Percentiles rank a stretch among this genome's conserved stretches.
Evolutionary conservation across 92 coral and sea anemone genomes (phyloP).

Genomic region (Parazoanthus darwini): DNA sequence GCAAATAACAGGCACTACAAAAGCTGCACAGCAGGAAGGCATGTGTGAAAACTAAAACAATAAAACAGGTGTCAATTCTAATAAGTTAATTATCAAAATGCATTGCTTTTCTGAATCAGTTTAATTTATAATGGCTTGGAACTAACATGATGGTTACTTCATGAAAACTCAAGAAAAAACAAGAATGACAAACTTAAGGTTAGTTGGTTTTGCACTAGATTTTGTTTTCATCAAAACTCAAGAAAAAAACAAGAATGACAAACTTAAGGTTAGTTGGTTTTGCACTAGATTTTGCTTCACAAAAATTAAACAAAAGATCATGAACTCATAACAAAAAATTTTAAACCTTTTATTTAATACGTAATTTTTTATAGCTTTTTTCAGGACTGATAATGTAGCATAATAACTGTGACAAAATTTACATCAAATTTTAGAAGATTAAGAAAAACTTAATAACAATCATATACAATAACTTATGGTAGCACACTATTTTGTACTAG

Average conservation of each 20-base stretch:
- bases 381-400: not conserved
- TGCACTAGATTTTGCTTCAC: not conserved
- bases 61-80: constrained; percentile 20
- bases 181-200: not conserved
- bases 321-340: not conserved
- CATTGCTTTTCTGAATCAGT: not conserved
- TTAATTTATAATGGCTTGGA: not conserved
- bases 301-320: not conserved
- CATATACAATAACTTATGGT: no score
- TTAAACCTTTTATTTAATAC: no score
- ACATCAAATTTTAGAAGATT: no score
- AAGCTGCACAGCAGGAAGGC: constrained; percentile 30
- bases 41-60: constrained; percentile 16
- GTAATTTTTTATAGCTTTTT: no score
- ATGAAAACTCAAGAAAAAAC: not conserved
- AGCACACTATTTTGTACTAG: no score
- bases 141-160: not conserved
- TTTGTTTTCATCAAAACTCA: not conserved
- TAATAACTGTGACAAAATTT: not conserved
- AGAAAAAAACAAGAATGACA: not conserved
- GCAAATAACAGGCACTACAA: constrained; percentile 20
- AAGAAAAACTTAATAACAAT: no score
- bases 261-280: not conserved
- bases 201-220: not conserved
- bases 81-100: not conserved